A percentile compares a stretch with the other conserved stretches of the same genome.
Evolutionary conservation across 2,113 vertebrate species (phyloP).

Genomic region (Pithys albifrons): DNA sequence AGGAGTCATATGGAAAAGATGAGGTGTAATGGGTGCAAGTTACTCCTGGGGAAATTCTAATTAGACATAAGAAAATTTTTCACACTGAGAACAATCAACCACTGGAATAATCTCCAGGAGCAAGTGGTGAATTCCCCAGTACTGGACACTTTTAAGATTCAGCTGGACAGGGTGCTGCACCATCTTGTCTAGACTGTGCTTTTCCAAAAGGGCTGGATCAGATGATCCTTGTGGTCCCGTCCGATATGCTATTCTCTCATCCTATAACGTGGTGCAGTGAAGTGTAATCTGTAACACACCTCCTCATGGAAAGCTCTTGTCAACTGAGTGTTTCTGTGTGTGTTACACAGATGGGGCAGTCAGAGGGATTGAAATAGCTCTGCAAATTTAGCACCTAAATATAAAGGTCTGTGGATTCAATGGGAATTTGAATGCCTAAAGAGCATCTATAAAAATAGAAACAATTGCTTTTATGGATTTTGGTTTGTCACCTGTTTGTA

Average conservation of each 20-base stretch:
- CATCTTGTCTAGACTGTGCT: neutral
- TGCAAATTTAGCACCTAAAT: neutral
- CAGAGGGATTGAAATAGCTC: neutral
- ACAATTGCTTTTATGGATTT: neutral
- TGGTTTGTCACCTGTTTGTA: neutral
- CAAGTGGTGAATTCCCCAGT: neutral
- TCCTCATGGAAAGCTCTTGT: neutral
- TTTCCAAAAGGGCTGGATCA: neutral
- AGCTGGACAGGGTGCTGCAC: neutral
- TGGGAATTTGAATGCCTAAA: neutral
- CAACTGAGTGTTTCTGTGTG: neutral
- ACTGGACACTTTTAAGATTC: neutral
- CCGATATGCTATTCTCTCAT: neutral
- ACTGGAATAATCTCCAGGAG: neutral
- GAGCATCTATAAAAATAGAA: neutral
- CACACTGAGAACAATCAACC: neutral
- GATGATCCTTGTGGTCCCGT: neutral
- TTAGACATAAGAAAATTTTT: neutral
- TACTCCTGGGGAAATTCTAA: neutral
- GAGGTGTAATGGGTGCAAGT: neutral
- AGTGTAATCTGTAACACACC: rapidly evolving
- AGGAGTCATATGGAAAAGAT: neutral
- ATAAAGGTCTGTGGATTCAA: neutral
- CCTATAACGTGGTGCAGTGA: neutral
- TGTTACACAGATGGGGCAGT: neutral